Conservation (phyloP, 2,797 vertebrate genomes). For the Platyrinchus mystaceus region DNA sequence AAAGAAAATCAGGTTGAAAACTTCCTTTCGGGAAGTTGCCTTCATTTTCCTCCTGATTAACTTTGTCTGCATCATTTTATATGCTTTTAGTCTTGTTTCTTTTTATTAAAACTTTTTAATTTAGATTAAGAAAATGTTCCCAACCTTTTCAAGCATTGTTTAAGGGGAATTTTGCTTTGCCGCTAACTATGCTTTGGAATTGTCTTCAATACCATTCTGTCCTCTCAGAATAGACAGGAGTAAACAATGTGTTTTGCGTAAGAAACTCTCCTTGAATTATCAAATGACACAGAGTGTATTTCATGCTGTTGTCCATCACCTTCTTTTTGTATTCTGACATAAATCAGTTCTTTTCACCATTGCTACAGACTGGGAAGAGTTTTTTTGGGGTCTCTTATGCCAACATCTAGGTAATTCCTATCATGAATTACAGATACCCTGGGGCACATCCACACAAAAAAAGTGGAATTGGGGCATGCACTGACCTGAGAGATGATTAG, state of each 20-base stretch:
- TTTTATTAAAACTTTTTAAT: not conserved
- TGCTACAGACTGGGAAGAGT: not conserved
- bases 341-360: not conserved
- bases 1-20: not conserved
- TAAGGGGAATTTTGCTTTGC: not conserved
- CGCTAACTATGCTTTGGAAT: not conserved
- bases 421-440: not conserved
- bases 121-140: not conserved
- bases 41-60: not conserved
- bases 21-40: not conserved
- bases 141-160: not conserved
- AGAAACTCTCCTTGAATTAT: not conserved
- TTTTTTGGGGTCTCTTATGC: not conserved
- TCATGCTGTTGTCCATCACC: not conserved
- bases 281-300: not conserved
- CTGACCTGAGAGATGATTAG: not conserved
- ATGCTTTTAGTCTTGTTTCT: not conserved
- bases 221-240: not conserved
- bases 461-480: not conserved
- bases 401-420: not conserved
- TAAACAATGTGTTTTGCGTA: not conserved
- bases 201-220: not conserved
- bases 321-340: not conserved
- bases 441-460: fast-evolving
- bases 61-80: not conserved